Evolutionary conservation across 1,140 invertebrate species (phyloP), one percentile per base, ranked within the genome.

Genomic region (Ceratoteleas bidentatus): DNA sequence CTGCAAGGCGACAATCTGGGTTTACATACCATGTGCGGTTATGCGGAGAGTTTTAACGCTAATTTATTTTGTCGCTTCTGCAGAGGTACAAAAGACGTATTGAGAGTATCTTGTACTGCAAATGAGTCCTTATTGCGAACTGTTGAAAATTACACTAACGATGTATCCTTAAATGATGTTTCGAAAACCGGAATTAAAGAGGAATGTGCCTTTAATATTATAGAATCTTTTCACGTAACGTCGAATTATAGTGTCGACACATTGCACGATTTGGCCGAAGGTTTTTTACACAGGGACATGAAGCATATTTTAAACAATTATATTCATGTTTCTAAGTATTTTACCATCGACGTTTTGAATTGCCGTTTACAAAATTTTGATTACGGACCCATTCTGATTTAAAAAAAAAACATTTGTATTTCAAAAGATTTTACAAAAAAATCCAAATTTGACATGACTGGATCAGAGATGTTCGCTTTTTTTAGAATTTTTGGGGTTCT

Each of bases 401-500:
- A 4, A 36, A 36, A 36, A 6, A 36, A 36, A 9, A 4, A 4
- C 5, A 4, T 9, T 36, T 9, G 4, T 6, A 36, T 36, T 36
- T 6, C 4, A 6, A 6, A 36, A 4, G 34, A 36, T 9, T 36
- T 36, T 9, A 36, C 34, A 36, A 36, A 36, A 36, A 4, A 9
- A 6, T 36, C 73, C 10, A 80, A 80, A 14, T 49, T n/a, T n/a
- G n/a, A n/a, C n/a, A n/a, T n/a, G n/a, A n/a, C n/a, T n/a, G n/a
- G n/a, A n/a, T n/a, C 82, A 8, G 82, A 88, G 85, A 86, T 85
- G 83, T 57, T 81, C 50, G 64, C 64, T 11, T 84, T 87, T 38
- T 32, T 83, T 14, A 61, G 57, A 24, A 79, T 85, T 66, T 85
- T 87, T 52, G 62, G 74, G 8, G 11, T 87, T 56, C 88, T 10